Evolutionary conservation across 2,113 vertebrate species (phyloP), one percentile per base, ranked within the genome.

Genomic region (Pseudois nayaur): DNA sequence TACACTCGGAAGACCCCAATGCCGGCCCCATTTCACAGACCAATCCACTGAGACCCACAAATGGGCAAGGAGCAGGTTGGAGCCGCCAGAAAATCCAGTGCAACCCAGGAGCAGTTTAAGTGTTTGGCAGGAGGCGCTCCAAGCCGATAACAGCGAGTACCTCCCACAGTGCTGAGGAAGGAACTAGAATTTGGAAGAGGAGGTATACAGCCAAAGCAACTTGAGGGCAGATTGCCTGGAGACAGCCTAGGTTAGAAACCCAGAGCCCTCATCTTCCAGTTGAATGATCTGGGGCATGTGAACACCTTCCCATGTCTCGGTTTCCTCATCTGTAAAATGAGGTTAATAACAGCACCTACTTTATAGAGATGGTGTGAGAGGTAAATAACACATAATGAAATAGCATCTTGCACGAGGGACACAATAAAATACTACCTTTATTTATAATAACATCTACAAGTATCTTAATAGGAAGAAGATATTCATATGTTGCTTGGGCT

Each of bases 301-400:
- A 23, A 54, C 31, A 76, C 50, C 54, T 94, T 87, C 50, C 81
- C 0, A 60, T 27, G 95, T 78, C 91, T 94, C 43, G 36, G 93
- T 83, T 95, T 96, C 71, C 91, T 93, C 27, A 15, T 52, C 59
- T 82, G 76, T 52, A 81, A 84, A 78, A 95, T 31, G 93, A 87
- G 48, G 59, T 27, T 54, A 33, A 62, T 52, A 93, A 36, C 29
- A 43, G 91, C 88, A 40, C 52, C 85, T 16, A 3, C 33, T 89
- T 45, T 52, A 11, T 12, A 27, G 54, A 33, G 36, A 60, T 10
- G 52, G 40, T 29, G 91, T 16, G 79, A 36, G n/a, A 13, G 48
- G n/a, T 21, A 21, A 50, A 29, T 10, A 67, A 79, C 3, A 33
- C 52, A 14, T 12, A 17, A 19, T 16, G 62, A 50, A 60, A 57